Evolutionary conservation across 2,888 invertebrate species (phyloP).

Genomic region (Miltochrista miniata): DNA sequence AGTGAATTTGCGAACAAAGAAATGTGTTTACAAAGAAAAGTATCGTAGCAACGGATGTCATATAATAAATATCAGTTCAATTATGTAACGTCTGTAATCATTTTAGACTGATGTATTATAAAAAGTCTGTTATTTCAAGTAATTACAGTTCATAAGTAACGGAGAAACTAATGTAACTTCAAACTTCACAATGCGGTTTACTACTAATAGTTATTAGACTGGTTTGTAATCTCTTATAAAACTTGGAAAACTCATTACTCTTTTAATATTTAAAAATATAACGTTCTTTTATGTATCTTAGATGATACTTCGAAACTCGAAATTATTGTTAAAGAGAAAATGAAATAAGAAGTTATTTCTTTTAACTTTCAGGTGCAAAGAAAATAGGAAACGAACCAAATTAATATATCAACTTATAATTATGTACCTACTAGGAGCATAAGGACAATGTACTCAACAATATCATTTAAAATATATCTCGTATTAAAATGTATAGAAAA

Average conservation of each 20-base stretch:
- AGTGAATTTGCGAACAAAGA: slow-evolving; percentile 58
- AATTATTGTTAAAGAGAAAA: too few relatives aligned
- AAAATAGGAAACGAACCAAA: slow-evolving; percentile 8
- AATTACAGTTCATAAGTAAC: slow-evolving; percentile 12
- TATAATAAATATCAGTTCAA: slow-evolving; percentile 45
- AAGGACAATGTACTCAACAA: slow-evolving; percentile 26
- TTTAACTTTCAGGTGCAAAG: slow-evolving; percentile 18
- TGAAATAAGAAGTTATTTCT: too few relatives aligned
- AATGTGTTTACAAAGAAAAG: slow-evolving; percentile 74
- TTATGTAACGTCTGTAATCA: slow-evolving; percentile 47
- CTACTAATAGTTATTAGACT: background rate
- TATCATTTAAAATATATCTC: slow-evolving; percentile 30
- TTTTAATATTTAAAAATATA: background rate
- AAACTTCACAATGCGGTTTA: background rate
- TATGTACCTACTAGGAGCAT: slow-evolving; percentile 21
- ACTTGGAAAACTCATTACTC: too few relatives aligned
- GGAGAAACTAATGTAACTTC: slow-evolving; percentile 12
- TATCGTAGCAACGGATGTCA: slow-evolving; percentile 68
- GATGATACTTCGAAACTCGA: too few relatives aligned
- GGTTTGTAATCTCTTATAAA: background rate
- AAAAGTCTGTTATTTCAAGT: slow-evolving; percentile 11
- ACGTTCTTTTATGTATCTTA: background rate
- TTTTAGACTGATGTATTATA: slow-evolving; percentile 21
- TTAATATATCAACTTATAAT: slow-evolving; percentile 24
- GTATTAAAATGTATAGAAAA: slow-evolving; percentile 39